Base-by-base conservation (phyloP, 2,797 vertebrate genomes). In the Sitta carolinensis region DNA sequence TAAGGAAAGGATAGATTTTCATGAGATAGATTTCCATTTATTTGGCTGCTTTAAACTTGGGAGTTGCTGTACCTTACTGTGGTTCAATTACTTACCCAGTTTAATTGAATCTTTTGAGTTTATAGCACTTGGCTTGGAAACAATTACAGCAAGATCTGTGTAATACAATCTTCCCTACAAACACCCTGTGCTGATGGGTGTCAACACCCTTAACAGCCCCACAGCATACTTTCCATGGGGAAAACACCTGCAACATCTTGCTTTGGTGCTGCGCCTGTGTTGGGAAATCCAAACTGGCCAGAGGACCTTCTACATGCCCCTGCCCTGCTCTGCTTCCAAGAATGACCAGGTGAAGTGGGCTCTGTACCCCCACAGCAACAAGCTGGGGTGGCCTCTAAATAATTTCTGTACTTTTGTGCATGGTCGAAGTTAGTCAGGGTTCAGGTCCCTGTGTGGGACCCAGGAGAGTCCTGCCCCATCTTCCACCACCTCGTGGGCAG, bases 201-300 rank as follows among this genome's bases (percentile, higher is more conserved):
- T 23, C 47, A 42, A 8, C 12, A 25, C 25, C 16, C 6, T 5
- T 1, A 66, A 66, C 36, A 40, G 43, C 4, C 43, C 63, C 29
- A 5, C 18, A 30, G 54, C 5, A 2, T 10, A 1, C 21, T 52
- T 57, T 23, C 5, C 0, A 7, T 9, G 10, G 20, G 63, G 51
- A 69, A 87, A 47, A 70, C 0, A 2, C 52, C 52, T 30, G 12
- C 18, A n/a, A 68, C 13, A 25, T 8, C 23, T 62, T 6, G 2
- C 52, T 80, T 58, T 4, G 5, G 34, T 14, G 29, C 47, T 54
- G 25, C 0, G 0, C 32, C 20, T 0, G 0, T 12, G 19, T 7
- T 42, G 20, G 27, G 72, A 82, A 70, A 63, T 10, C 20, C 30
- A 58, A 55, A 79, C 11, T 11, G 42, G n/a, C 5, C 25, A 11